Conservation (phyloP, 2,888 invertebrate species). For the Pardosa pseudoannulata region DNA sequence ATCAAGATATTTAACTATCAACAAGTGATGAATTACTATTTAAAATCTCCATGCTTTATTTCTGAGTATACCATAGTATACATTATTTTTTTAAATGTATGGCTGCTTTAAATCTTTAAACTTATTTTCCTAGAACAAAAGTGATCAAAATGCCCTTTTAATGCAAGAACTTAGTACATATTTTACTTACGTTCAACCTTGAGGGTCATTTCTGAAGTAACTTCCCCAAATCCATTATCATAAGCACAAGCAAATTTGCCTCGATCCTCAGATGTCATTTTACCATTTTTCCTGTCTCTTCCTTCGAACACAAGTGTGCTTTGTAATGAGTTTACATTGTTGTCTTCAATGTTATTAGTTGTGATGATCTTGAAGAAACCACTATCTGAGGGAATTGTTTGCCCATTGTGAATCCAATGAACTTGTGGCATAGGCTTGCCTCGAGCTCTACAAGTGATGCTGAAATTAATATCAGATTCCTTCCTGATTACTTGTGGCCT, state of each 20-base stretch:
- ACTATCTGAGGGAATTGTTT: slow-evolving; percentile 71
- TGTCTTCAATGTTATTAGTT: slow-evolving; percentile 84
- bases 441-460: slow-evolving; percentile 89
- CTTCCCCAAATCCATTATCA: slow-evolving; percentile 91
- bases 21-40: no score
- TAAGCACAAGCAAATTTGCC: slow-evolving; percentile 92
- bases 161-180: no score
- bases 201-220: slow-evolving; percentile 89
- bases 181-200: slow-evolving; percentile 86
- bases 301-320: slow-evolving; percentile 89
- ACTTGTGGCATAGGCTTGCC: slow-evolving; percentile 91
- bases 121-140: no score
- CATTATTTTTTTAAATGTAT: no score
- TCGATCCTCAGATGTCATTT: slow-evolving; percentile 83
- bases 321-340: slow-evolving; percentile 88
- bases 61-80: no score
- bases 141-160: no score
- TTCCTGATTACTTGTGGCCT: slow-evolving; percentile 79
- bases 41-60: no score
- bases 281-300: slow-evolving; percentile 81
- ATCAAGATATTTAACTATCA: no score
- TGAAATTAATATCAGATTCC: slow-evolving; percentile 87
- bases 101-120: no score
- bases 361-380: slow-evolving; percentile 88
- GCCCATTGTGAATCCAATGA: slow-evolving; percentile 86